Evolutionary conservation across 2,888 invertebrate genomes (phyloP), one percentile per base, ranked within the genome.

Genomic region (Vanessa cardui): DNA sequence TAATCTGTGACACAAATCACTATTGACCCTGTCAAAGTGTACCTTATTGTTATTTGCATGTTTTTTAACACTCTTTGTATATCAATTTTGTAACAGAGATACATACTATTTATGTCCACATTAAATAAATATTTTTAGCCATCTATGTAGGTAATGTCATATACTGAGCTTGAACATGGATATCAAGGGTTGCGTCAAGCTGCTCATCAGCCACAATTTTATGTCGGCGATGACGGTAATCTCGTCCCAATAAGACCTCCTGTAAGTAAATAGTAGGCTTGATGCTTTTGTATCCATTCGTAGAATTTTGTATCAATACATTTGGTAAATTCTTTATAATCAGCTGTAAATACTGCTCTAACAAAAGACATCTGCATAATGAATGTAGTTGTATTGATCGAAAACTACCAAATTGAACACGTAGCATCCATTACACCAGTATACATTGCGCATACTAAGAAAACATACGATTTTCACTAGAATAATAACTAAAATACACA

Each of bases 131-230:
- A 62, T 61, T 58, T 61, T 70, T 56, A 59, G 52, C 70, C 71
- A 78, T 84, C 76, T 78, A 86, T 84, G 84, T 89, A 89, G 86
- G 91, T 87, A 85, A 97, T 98, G 98, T 98, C 97, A 86, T 98
- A 98, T 91, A 97, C 97, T 86, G 97, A 98, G 94, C 93, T 98
- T 83, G 98, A 98, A 94, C 96, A 97, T 93, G 98, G 98, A 78
- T 98, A 98, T 93, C 97, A 97, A 94, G 97, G 96, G 81, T 94
- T 97, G 86, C 95, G 95, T 85, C 96, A 96, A 89, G 94, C 94
- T 77, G 87, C 93, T 82, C 93, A 56, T 56, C 56, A 94, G 74
- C 95, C 94, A 72, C 94, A 95, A 81, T 96, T 96, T 91, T 96
- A 95, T 93, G 94, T 96, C 83, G 96, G 96, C 80, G 94, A 94